A percentile compares a stretch with the other conserved stretches of the same genome.
These are phyloP conservation scores for Drosophila baimaii DNA, from an alignment of 1,140 invertebrate species.

Conservation along the genomic window DNA sequence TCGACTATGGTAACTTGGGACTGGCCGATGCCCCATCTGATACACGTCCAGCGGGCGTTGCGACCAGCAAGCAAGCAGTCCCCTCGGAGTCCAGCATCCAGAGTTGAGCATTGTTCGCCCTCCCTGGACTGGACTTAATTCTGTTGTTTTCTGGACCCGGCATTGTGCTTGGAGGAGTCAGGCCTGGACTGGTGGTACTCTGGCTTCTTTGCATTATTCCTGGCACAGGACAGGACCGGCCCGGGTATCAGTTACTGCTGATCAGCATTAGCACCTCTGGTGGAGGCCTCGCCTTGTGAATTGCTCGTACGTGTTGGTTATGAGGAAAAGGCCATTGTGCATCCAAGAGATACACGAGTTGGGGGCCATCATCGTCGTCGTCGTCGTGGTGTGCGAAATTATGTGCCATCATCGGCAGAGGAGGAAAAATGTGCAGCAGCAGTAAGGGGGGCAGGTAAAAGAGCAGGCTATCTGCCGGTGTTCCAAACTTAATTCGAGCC, in stretches of 20 bases:
- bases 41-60: constrained; percentile 80
- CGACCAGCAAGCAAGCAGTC: constrained; percentile 53
- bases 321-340: constrained; percentile 63
- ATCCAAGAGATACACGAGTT: constrained; percentile 51
- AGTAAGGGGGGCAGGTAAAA: constrained; percentile 11
- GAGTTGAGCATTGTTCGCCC: constrained; percentile 32
- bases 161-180: constrained; percentile 56
- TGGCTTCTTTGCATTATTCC: constrained; percentile 79
- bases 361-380: constrained; percentile 35
- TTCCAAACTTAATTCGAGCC: constrained; percentile 71
- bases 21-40: constrained; percentile 68
- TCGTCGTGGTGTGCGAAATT: constrained; percentile 57
- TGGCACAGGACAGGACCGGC: constrained; percentile 24
- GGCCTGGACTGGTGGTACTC: constrained; percentile 36
- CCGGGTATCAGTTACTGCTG: constrained; percentile 75
- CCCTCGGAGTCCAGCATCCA: constrained; percentile 23
- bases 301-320: constrained; percentile 79
- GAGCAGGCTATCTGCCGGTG: constrained; percentile 27
- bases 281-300: constrained; percentile 72
- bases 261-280: constrained; percentile 82
- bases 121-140: constrained; percentile 66
- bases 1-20: constrained; percentile 26
- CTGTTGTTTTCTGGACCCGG: constrained; percentile 51
- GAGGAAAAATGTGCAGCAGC: constrained; percentile 16
- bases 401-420: constrained; percentile 58